Percentiles rank a stretch among this genome's conserved stretches.
Evolutionary conservation across 2,888 invertebrate genomes (phyloP).

Genomic region (Xestia c-nigrum): DNA sequence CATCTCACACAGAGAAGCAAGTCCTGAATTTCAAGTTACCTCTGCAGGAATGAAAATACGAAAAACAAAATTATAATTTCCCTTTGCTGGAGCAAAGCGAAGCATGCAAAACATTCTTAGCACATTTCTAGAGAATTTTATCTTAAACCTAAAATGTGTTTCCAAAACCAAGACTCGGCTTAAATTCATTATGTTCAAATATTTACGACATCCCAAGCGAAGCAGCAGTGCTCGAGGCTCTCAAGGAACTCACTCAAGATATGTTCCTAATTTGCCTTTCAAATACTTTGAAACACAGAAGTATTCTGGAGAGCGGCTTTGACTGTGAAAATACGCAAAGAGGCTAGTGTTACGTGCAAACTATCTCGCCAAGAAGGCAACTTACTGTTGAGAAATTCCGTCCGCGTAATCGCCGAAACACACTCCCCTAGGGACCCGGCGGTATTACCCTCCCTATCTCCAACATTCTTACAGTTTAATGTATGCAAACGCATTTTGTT

Average conservation of each 20-base stretch:
- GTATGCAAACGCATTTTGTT: slow-evolving; percentile 91
- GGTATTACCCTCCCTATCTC: slow-evolving; percentile 87
- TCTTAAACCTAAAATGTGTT: slow-evolving; percentile 63
- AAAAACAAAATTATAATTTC: slow-evolving; percentile 49
- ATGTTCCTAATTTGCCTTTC: slow-evolving; percentile 89
- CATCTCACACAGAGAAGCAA: not conserved
- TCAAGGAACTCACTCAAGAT: slow-evolving; percentile 79
- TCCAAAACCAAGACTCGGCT: slow-evolving; percentile 61
- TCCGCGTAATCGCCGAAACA: slow-evolving; percentile 90
- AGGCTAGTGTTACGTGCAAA: slow-evolving; percentile 88
- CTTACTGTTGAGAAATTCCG: slow-evolving; percentile 85
- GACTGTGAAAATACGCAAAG: slow-evolving; percentile 86
- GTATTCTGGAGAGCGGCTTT: slow-evolving; percentile 85
- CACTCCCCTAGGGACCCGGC: slow-evolving; percentile 82
- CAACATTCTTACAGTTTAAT: slow-evolving; percentile 90
- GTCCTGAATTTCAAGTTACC: not conserved
- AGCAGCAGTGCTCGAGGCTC: slow-evolving; percentile 70
- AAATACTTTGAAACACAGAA: slow-evolving; percentile 88
- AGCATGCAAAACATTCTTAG: slow-evolving; percentile 45
- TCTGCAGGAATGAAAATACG: slow-evolving; percentile 14
- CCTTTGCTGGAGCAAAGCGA: slow-evolving; percentile 30
- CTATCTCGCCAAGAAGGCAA: slow-evolving; percentile 86
- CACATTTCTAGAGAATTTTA: slow-evolving; percentile 57
- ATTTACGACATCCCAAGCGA: slow-evolving; percentile 78
- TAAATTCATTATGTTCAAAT: slow-evolving; percentile 83